These are phyloP conservation scores for Ernsta delagoae DNA, from an alignment of 2,888 invertebrate species.

Conservation along the genomic window DNA sequence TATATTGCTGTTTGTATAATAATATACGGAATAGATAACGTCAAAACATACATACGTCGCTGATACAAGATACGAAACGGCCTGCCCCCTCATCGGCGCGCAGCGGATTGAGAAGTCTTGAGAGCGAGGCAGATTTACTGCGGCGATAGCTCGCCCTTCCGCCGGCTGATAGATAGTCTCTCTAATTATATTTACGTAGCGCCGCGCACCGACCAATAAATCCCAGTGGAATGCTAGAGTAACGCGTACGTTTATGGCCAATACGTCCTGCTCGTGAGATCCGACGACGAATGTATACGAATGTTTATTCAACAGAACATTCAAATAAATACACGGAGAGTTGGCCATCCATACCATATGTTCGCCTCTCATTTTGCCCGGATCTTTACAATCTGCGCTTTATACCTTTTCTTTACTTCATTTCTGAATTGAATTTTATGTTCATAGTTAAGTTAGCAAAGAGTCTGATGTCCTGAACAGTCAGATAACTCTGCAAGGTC, in stretches of 20 bases:
- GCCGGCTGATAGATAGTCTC: constrained; percentile 80
- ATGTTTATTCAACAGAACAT: constrained; percentile 4
- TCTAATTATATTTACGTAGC: constrained; percentile 82
- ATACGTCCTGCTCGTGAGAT: constrained; percentile 59
- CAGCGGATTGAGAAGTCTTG: too few relatives aligned
- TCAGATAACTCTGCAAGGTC: neutral
- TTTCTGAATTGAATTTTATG: too few relatives aligned
- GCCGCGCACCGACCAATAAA: constrained; percentile 77
- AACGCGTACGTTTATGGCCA: constrained; percentile 66
- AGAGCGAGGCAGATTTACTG: constrained; percentile 65
- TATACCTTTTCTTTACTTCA: neutral
- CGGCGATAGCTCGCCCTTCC: constrained; percentile 78
- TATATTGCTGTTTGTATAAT: too few relatives aligned
- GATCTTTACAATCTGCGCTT: neutral
- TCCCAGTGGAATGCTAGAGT: constrained; percentile 70
- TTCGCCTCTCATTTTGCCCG: neutral
- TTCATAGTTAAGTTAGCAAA: too few relatives aligned
- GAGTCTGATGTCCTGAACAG: too few relatives aligned
- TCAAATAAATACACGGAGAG: neutral
- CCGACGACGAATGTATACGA: constrained; percentile 58
- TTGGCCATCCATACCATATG: neutral
- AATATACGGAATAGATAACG: constrained; percentile 4
- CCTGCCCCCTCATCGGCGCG: neutral
- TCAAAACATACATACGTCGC: constrained; percentile 6
- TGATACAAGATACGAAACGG: neutral